phyloP scores from a whole-genome alignment of 2,113 vertebrate species.

The Sylvicapra grimmia region DNA sequence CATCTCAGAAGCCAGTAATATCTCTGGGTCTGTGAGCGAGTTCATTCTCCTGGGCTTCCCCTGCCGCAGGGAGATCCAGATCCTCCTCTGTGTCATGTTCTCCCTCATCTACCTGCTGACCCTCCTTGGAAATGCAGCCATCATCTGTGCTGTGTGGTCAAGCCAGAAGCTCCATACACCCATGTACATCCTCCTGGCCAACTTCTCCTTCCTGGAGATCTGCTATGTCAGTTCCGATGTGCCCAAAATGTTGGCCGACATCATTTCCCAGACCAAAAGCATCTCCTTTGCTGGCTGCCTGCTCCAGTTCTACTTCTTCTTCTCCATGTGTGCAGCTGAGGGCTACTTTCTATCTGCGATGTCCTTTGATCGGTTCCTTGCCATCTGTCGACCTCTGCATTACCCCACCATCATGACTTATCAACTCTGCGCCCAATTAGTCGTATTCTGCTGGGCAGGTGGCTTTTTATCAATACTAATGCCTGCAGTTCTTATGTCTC shows the following conservation, averaged over 20 bases:
- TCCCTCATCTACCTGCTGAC: conserved; percentile 23
- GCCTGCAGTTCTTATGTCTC: background rate
- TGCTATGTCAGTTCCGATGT: conserved; percentile 29
- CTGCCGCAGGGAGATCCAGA: background rate
- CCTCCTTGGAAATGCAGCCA: background rate
- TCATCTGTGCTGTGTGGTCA: background rate
- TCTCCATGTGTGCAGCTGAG: conserved; percentile 14
- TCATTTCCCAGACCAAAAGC: conserved; percentile 44
- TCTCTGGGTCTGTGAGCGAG: background rate
- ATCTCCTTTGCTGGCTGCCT: conserved; percentile 64
- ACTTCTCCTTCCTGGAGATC: conserved; percentile 39
- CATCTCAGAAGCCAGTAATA: background rate
- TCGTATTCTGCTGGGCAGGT: background rate
- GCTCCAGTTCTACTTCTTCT: conserved; percentile 70
- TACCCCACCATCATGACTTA: conserved; percentile 22
- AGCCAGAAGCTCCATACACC: background rate
- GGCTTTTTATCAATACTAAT: background rate
- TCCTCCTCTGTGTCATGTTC: background rate
- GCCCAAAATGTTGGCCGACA: conserved; percentile 36
- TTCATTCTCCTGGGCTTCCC: conserved; percentile 40
- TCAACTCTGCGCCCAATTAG: background rate
- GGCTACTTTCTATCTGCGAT: background rate
- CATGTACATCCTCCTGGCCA: conserved; percentile 45
- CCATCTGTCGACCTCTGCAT: conserved; percentile 50
- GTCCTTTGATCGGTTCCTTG: conserved; percentile 49